These are phyloP conservation scores for Aegithalos caudatus DNA, from an alignment of 2,113 vertebrate genomes.

Conservation along the genomic window DNA sequence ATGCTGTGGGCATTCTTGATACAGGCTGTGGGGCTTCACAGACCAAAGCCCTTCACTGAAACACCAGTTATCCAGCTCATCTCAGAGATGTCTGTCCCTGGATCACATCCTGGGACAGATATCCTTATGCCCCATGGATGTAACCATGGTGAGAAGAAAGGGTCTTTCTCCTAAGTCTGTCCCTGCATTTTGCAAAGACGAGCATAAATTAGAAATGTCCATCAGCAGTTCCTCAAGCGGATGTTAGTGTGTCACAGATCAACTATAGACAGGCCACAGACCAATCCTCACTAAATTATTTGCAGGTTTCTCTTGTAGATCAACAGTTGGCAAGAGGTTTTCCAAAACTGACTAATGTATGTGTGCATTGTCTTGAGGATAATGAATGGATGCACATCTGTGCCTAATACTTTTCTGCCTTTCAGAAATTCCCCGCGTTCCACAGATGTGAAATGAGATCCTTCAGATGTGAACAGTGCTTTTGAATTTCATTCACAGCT, in stretches of 20 bases:
- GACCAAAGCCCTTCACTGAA: background rate
- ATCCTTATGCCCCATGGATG: background rate
- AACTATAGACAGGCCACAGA: background rate
- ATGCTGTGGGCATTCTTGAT: background rate
- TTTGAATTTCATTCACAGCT: slow-evolving; percentile 16
- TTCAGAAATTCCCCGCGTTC: slow-evolving; percentile 29
- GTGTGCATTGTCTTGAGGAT: background rate
- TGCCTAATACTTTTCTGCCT: background rate
- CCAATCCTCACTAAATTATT: background rate
- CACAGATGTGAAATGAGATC: background rate
- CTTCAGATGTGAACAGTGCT: background rate
- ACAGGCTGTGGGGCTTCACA: background rate
- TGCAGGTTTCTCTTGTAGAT: background rate
- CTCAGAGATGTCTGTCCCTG: background rate
- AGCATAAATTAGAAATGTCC: background rate
- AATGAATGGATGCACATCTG: slow-evolving; percentile 50
- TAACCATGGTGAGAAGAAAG: background rate
- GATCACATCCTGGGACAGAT: background rate
- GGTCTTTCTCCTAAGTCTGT: background rate
- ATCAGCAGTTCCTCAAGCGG: background rate
- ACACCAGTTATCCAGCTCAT: background rate
- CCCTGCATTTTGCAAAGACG: background rate
- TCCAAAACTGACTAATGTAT: background rate
- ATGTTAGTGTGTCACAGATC: background rate
- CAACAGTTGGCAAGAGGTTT: background rate